These are phyloP conservation scores for Gambusia affinis DNA, from an alignment of 2,113 vertebrate species.

Conservation along the genomic window DNA sequence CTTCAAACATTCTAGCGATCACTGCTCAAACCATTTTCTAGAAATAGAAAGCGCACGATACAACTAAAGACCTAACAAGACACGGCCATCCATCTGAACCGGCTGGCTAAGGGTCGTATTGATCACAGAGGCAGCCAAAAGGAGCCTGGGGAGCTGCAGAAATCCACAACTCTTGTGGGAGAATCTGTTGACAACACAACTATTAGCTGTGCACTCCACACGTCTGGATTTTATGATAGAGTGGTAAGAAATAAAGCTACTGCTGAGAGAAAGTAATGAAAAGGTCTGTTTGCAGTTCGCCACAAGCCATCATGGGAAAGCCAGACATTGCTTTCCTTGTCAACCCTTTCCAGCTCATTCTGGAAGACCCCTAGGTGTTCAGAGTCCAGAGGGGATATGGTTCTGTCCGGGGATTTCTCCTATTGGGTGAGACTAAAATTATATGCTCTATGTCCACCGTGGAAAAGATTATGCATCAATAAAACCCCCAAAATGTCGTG, in stretches of 20 bases:
- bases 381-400: no score
- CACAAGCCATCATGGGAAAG: not conserved
- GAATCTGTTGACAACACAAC: not conserved
- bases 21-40: not conserved
- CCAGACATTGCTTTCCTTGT: not conserved
- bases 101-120: not conserved
- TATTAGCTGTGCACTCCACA: not conserved
- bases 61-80: not conserved
- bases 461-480: not conserved
- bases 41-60: not conserved
- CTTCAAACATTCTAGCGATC: not conserved
- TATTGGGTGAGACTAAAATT: not conserved
- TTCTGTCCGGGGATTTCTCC: not conserved
- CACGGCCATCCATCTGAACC: not conserved
- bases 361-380: not conserved
- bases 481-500: not conserved
- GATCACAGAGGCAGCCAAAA: not conserved
- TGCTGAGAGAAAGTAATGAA: not conserved
- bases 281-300: not conserved
- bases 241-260: not conserved
- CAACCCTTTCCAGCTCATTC: not conserved
- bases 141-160: not conserved
- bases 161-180: not conserved
- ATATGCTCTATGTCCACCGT: no score
- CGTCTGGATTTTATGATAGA: not conserved